Evolutionary conservation across 2,797 vertebrate species (phyloP), one percentile per base, ranked within the genome.

Genomic region (Galagoides demidoff): DNA sequence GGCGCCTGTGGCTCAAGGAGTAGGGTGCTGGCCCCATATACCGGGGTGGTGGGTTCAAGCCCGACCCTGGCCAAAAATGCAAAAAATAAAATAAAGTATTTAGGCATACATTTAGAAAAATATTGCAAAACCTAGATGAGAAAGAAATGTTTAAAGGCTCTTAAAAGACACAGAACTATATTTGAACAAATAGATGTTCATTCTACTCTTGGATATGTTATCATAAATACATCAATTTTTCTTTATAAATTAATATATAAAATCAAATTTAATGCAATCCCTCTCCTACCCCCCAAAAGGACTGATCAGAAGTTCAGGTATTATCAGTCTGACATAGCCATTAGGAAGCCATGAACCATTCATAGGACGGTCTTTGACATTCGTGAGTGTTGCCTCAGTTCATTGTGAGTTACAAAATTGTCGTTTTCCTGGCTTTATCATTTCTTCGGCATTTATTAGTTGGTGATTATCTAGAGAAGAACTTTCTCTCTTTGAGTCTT

Each of bases 351-450:
- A 45, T n/a, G 74, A 70, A 10, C 29, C 22, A 79, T 25, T 88
- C 39, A 39, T 16, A 68, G 19, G 14, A 29, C 79, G 29, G 22
- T 82, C 90, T 93, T 76, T 79, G 83, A 90, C 59, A 45, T 71
- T 94, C 29, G 76, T 68, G n/a, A 52, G 22, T 89, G 37, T 90
- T 81, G 85, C 45, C 39, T 82, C 57, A 71, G 45, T 94, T 95
- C 39, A 90, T 27, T 37, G 88, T 17, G 5, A 39, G 1, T 81
- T 84, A 79, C 52, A 91, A 76, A 90, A 49, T 55, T 85, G 34
- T 85, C 2, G 9, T 25, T 93, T 83, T 92, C 49, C n/a, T 89
- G 27, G 34, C 81, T 84, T 91, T 74, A 74, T 23, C 34, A 82
- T 63, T 82, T 92, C 19, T 84, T 63, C 23, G 86, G 8, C 27